phyloP scores from a whole-genome alignment of 2,888 invertebrate species.

The Exocentrus adspersus region DNA sequence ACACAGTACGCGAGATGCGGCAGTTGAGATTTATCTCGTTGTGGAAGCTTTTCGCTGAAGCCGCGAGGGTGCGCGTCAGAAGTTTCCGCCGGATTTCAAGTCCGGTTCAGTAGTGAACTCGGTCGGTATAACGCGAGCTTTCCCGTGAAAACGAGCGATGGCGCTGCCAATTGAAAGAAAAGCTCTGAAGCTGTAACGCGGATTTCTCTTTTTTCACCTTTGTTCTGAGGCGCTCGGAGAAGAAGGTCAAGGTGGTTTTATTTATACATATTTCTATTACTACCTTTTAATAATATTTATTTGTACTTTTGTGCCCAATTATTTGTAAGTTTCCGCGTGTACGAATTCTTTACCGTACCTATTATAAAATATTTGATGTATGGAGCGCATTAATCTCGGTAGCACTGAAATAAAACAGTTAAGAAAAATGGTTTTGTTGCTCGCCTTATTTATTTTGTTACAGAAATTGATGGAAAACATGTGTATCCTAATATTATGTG shows the following conservation, averaged over 20 bases:
- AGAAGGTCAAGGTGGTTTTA: no score
- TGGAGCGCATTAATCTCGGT: conserved; percentile 34
- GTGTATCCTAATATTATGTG: conserved; percentile 18
- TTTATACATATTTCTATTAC: no score
- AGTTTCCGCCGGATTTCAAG: background rate
- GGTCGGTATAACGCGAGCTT: background rate
- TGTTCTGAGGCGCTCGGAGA: no score
- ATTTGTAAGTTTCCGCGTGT: no score
- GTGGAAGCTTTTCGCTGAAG: background rate
- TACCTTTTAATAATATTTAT: no score
- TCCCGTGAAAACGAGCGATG: background rate
- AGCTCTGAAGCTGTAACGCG: conserved; percentile 1
- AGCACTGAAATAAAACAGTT: conserved; percentile 37
- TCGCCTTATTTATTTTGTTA: conserved; percentile 13
- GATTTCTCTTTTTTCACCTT: no score
- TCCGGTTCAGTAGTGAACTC: background rate
- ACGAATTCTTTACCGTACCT: conserved; percentile 37
- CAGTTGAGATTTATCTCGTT: background rate
- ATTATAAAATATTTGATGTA: conserved; percentile 42
- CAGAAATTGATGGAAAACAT: conserved; percentile 17
- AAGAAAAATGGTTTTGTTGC: conserved; percentile 36
- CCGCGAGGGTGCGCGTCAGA: conserved; percentile 1
- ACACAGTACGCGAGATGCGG: background rate
- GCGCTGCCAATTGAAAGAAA: background rate
- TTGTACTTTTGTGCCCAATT: no score